Base-by-base conservation (phyloP, 2,797 vertebrate species). In the Paedocypris micromegethes region DNA sequence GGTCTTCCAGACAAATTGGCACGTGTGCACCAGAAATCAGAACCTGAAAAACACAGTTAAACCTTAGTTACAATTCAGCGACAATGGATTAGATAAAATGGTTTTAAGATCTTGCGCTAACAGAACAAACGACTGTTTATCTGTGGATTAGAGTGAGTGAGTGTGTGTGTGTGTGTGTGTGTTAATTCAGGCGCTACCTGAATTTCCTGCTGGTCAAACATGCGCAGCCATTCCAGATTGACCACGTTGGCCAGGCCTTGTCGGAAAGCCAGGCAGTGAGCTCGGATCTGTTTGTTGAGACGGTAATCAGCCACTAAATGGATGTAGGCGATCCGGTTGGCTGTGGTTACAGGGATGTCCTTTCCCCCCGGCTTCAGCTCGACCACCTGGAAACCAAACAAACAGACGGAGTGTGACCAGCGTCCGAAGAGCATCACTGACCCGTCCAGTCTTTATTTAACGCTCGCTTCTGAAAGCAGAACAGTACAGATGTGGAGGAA, bases 181-280 rank as follows among this genome's bases (percentile, higher is more conserved):
- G 9, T 46, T 41, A 38, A 5, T n/a, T 42, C 8, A 45, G 43
- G 9, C 52, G 23, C 48, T 72, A 98, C 96, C 96, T 98, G 97
- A 60, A 98, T 93, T 80, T 98, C 97, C 83, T 98, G 96, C 83
- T 98, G 96, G 77, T 99, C 97, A 58, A 99, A 99, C 97, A 99
- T 98, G 0, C 95, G 91, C 53, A 99, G 91, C 95, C 97, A 98
- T 82, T 98, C 96, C 7, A 99, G 90, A 82, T 93, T 97, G 46
- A 98, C 91, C 44, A 99, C 96, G 0, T 94, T 97, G 84, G 96
- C 94, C 73, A 98, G 86, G 39, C 96, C 96, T 86, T 98, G 96
- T 0, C 97, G 89, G 87, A 99, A 99, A 0, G 94, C 94, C 75
- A 89, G 75, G 79, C 95, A 98, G 71, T 99, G 97, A 60, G 91